These are phyloP conservation scores for Hylomyscus alleni DNA, from an alignment of 2,797 vertebrate species.

Conservation along the genomic window DNA sequence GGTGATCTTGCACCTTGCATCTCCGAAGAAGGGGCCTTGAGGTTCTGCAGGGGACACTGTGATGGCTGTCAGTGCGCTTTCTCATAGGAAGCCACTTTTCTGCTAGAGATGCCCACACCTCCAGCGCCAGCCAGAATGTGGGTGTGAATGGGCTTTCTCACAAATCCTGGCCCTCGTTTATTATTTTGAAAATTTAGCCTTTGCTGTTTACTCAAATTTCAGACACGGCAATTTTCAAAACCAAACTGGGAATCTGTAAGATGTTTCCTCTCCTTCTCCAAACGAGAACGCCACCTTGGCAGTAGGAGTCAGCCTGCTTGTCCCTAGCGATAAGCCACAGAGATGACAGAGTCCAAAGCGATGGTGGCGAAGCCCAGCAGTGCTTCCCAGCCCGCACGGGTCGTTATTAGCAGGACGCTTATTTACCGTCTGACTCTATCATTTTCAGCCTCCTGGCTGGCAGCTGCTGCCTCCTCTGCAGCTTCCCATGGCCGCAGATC, in stretches of 20 bases:
- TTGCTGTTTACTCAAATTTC: constrained; percentile 82
- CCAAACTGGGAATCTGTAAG: constrained; percentile 42
- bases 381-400: constrained; percentile 82
- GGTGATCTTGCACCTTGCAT: constrained; percentile 41
- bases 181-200: constrained; percentile 80
- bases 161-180: constrained; percentile 68
- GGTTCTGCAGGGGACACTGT: background rate
- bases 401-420: constrained; percentile 77
- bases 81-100: constrained; percentile 58
- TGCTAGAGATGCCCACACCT: constrained; percentile 48
- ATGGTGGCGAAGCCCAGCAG: constrained; percentile 70
- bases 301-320: constrained; percentile 69
- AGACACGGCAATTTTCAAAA: constrained; percentile 71
- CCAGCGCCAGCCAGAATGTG: constrained; percentile 68
- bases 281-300: background rate
- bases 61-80: constrained; percentile 56
- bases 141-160: constrained; percentile 75
- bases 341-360: constrained; percentile 74
- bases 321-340: constrained; percentile 42
- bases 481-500: constrained; percentile 87
- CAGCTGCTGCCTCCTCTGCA: constrained; percentile 88
- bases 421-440: constrained; percentile 86
- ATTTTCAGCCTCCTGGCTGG: constrained; percentile 86
- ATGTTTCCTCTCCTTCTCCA: constrained; percentile 44
- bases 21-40: background rate